These are phyloP conservation scores for zebrafish (Danio rerio) DNA, from an alignment of 2,113 vertebrate genomes.

Conservation along the genomic window DNA sequence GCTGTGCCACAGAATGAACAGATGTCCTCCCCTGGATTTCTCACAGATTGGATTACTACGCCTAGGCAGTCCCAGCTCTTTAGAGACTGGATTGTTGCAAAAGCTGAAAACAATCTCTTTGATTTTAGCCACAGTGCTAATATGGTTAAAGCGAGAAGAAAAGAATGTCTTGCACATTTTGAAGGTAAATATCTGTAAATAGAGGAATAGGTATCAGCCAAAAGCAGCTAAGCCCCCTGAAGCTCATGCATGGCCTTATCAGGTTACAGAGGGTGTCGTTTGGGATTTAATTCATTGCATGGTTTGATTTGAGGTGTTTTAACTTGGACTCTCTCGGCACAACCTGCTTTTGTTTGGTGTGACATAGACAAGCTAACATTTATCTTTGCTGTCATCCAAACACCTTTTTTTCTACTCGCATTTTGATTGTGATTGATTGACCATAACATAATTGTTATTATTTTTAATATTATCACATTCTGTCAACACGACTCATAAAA, in stretches of 20 bases:
- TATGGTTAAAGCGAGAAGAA: neutral
- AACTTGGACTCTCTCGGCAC: constrained; percentile 4
- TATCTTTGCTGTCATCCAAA: no score
- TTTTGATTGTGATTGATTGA: no score
- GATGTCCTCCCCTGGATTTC: constrained; percentile 51
- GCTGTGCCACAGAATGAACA: constrained; percentile 39
- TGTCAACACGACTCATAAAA: no score
- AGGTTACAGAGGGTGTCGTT: neutral
- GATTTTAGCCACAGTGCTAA: neutral
- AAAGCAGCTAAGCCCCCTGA: neutral
- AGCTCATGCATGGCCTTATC: neutral
- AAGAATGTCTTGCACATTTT: neutral
- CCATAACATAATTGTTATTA: no score
- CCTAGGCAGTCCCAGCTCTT: constrained; percentile 18
- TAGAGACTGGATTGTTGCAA: constrained; percentile 10
- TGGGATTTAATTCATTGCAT: neutral
- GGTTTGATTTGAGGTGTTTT: constrained; percentile 4
- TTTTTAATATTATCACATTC: no score
- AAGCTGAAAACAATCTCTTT: neutral
- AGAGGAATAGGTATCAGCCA: neutral
- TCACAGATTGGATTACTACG: constrained; percentile 34
- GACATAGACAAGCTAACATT: neutral
- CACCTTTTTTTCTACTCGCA: no score
- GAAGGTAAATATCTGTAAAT: neutral
- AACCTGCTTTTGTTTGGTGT: constrained; percentile 20